These are phyloP conservation scores for Drosophila trapezifrons DNA, from an alignment of 1,140 invertebrate species.

Conservation along the genomic window DNA sequence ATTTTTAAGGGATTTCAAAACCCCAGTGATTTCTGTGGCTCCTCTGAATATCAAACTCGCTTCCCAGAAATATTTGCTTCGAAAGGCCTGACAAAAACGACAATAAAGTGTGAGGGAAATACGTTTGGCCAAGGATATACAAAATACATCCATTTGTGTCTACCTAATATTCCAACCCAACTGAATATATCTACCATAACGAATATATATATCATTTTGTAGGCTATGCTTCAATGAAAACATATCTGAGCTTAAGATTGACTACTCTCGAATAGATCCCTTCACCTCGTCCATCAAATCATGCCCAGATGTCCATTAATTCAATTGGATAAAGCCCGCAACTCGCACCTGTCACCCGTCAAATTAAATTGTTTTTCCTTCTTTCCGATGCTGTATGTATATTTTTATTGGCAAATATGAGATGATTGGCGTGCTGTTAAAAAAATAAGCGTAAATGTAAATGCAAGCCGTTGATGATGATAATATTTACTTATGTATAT, in stretches of 20 bases:
- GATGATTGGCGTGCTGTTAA: conserved; percentile 24
- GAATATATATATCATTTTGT: conserved; percentile 36
- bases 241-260: conserved; percentile 56
- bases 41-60: conserved; percentile 10
- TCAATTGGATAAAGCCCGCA: conserved; percentile 9
- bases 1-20: too few relatives aligned
- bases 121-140: conserved; percentile 29
- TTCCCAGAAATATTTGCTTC: conserved; percentile 11
- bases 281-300: conserved; percentile 39
- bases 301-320: conserved; percentile 17
- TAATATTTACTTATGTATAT: conserved; percentile 22
- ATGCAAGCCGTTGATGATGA: conserved; percentile 21
- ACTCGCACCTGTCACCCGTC: conserved; percentile 36
- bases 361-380: conserved; percentile 54
- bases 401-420: conserved; percentile 42
- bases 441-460: conserved; percentile 23
- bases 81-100: conserved; percentile 33
- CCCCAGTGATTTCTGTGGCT: too few relatives aligned
- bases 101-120: conserved; percentile 36
- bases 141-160: conserved; percentile 10
- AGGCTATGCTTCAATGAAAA: conserved; percentile 34
- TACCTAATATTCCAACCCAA: neutral
- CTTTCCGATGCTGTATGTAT: conserved; percentile 11
- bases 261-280: conserved; percentile 24
- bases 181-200: conserved; percentile 4